phyloP scores from a whole-genome alignment of 2,888 invertebrate genomes.

The Scaptomyza flava region DNA sequence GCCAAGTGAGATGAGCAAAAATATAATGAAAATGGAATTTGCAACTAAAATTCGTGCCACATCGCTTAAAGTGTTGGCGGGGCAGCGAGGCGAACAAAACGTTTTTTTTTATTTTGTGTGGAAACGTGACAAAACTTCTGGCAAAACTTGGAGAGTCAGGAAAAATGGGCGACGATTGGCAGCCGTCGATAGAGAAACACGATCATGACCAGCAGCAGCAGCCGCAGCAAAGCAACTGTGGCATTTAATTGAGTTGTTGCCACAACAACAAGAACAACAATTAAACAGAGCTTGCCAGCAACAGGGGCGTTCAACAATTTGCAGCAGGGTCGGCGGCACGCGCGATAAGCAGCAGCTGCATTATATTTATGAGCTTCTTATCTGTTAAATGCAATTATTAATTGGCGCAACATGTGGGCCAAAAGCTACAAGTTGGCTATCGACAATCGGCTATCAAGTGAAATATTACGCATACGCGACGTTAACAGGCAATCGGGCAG shows the following conservation, averaged over 20 bases:
- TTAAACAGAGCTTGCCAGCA: conserved; percentile 25
- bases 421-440: neutral
- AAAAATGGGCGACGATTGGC: conserved; percentile 59
- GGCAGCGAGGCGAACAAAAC: conserved; percentile 1
- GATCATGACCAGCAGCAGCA: conserved; percentile 55
- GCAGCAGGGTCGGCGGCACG: conserved; percentile 42
- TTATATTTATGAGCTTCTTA: conserved; percentile 36
- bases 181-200: conserved; percentile 59
- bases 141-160: conserved; percentile 22
- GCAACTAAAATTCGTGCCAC: conserved; percentile 43
- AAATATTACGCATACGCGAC: conserved; percentile 46
- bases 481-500: conserved; percentile 12
- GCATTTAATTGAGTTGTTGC: conserved; percentile 57
- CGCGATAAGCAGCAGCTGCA: conserved; percentile 48
- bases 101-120: conserved; percentile 22
- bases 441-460: conserved; percentile 4
- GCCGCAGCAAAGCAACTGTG: conserved; percentile 15
- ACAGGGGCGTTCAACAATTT: conserved; percentile 47
- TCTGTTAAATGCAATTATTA: conserved; percentile 68
- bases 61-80: conserved; percentile 11
- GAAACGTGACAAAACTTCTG: conserved; percentile 54
- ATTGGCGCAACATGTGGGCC: conserved; percentile 63
- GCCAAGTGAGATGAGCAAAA: conserved; percentile 27
- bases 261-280: conserved; percentile 13
- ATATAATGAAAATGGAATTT: conserved; percentile 52